phyloP scores from a whole-genome alignment of 2,888 invertebrate species.

The Amphipyra tragopoginis region DNA sequence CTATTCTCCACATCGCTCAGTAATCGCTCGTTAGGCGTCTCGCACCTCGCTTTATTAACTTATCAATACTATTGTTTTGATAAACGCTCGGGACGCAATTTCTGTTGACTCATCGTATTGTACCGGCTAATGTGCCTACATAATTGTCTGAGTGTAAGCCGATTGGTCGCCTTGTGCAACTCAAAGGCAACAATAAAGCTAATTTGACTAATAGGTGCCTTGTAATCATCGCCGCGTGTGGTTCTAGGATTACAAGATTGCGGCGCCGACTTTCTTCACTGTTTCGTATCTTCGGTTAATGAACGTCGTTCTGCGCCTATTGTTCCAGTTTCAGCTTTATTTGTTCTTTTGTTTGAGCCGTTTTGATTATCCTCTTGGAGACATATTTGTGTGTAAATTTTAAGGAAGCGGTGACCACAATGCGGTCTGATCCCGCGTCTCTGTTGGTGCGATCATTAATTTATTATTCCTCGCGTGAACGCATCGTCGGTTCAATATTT shows the following conservation, averaged over 20 bases:
- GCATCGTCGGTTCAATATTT: constrained; percentile 80
- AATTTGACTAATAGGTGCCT: constrained; percentile 90
- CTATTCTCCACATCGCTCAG: constrained; percentile 77
- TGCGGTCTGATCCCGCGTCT: constrained; percentile 52
- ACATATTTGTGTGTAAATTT: constrained; percentile 49
- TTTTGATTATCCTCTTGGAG: constrained; percentile 41
- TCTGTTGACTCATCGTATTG: constrained; percentile 88
- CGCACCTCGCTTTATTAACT: constrained; percentile 87
- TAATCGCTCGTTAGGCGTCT: constrained; percentile 85
- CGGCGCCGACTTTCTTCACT: constrained; percentile 76
- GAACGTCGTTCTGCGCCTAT: constrained; percentile 81
- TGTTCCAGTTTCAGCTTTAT: constrained; percentile 80
- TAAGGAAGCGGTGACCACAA: constrained; percentile 44
- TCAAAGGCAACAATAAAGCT: constrained; percentile 87
- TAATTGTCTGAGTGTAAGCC: constrained; percentile 88
- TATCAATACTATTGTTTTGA: constrained; percentile 90
- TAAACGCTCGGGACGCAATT: constrained; percentile 85
- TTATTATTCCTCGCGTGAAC: constrained; percentile 84
- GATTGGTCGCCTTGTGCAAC: constrained; percentile 84
- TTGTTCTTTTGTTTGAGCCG: constrained; percentile 62
- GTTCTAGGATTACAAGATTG: constrained; percentile 86
- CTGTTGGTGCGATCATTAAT: constrained; percentile 75
- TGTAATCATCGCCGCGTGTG: constrained; percentile 89
- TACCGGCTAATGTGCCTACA: constrained; percentile 78
- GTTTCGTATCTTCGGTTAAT: constrained; percentile 76